These are phyloP conservation scores for Meandrina meandrites DNA, from an alignment of 92 coral and sea anemone species.

Conservation along the genomic window DNA sequence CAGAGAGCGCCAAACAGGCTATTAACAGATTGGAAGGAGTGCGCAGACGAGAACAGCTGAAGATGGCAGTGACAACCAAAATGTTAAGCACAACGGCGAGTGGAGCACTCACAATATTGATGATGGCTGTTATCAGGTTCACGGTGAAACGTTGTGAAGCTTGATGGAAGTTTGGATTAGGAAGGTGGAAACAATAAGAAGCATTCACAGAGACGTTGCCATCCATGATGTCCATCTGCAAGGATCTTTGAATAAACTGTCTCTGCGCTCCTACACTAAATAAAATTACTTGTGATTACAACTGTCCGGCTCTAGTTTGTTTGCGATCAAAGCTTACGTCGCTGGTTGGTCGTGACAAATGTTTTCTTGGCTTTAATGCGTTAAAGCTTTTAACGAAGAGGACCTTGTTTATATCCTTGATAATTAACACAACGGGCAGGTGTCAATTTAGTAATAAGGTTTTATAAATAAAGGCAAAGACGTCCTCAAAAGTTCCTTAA, in stretches of 20 bases:
- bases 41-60: background rate
- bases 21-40: constrained; percentile 1
- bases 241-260: background rate
- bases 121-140: background rate
- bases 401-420: too few relatives aligned
- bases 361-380: too few relatives aligned
- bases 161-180: background rate
- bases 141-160: background rate
- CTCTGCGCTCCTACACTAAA: too few relatives aligned
- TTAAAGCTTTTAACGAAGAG: too few relatives aligned
- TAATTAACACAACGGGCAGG: too few relatives aligned
- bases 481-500: too few relatives aligned
- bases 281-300: too few relatives aligned
- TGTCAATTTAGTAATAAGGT: too few relatives aligned
- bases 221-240: constrained; percentile 4
- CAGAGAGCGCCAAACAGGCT: constrained; percentile 2
- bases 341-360: too few relatives aligned
- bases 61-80: background rate
- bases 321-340: too few relatives aligned
- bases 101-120: background rate
- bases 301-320: background rate
- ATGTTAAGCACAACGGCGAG: background rate
- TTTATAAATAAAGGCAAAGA: too few relatives aligned
- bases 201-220: background rate
- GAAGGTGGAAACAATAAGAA: background rate